phyloP scores from a whole-genome alignment of 2,113 vertebrate species.

The Speoplatyrhinus poulsoni region DNA sequence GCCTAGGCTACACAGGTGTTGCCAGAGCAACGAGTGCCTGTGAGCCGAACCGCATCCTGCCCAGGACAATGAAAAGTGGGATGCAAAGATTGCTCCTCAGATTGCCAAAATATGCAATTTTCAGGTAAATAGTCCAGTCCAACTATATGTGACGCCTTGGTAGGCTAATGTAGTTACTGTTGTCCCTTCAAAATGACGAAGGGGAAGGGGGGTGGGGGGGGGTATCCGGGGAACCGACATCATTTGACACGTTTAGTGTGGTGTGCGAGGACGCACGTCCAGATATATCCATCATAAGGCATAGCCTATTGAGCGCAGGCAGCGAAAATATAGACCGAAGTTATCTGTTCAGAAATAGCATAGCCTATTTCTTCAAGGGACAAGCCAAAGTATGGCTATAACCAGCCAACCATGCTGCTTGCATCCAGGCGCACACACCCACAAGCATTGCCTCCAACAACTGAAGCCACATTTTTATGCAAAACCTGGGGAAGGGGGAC shows the following conservation, averaged over 20 bases:
- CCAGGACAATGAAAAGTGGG: slow-evolving; percentile 75
- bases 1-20: slow-evolving; percentile 74
- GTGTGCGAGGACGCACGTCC: too few species aligned
- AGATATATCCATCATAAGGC: too few species aligned
- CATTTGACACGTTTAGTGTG: too few species aligned
- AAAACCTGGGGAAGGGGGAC: neutral
- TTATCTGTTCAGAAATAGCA: slow-evolving; percentile 1
- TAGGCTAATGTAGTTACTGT: too few species aligned
- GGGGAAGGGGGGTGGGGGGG: too few species aligned
- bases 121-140: neutral
- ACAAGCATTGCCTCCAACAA: neutral
- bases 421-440: slow-evolving; percentile 42
- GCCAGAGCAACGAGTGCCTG: slow-evolving; percentile 78
- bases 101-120: neutral
- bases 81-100: slow-evolving; percentile 29
- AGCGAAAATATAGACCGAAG: too few species aligned
- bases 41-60: slow-evolving; percentile 70
- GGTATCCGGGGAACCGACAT: too few species aligned
- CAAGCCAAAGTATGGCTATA: slow-evolving; percentile 22
- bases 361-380: neutral
- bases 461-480: too few species aligned
- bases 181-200: neutral
- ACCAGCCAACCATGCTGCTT: slow-evolving; percentile 58
- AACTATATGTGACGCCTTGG: too few species aligned
- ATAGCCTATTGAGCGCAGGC: too few species aligned